Evolutionary conservation across 2,888 invertebrate species (phyloP).

Genomic region (Malacosoma neustria): DNA sequence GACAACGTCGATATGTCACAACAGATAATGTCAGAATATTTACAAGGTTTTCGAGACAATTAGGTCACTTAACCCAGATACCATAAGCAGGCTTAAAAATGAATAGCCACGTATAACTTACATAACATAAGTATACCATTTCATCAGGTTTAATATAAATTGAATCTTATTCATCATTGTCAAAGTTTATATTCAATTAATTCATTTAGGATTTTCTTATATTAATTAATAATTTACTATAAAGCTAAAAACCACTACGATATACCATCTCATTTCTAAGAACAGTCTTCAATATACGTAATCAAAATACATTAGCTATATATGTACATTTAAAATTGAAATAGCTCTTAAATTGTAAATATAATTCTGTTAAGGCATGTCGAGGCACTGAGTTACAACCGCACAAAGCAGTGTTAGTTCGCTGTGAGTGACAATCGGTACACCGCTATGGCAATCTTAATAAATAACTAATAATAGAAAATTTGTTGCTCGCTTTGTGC

Average conservation of each 20-base stretch:
- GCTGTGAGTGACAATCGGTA: conserved; percentile 14
- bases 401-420: conserved; percentile 17
- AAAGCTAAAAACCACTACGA: conserved; percentile 55
- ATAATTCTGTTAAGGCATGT: conserved; percentile 42
- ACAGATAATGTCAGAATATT: too few relatives aligned
- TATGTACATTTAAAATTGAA: conserved; percentile 13
- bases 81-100: too few relatives aligned
- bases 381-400: conserved; percentile 55
- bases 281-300: conserved; percentile 20
- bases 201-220: too few relatives aligned
- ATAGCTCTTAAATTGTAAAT: conserved; percentile 6
- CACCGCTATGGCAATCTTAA: conserved; percentile 38
- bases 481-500: conserved; percentile 67
- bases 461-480: conserved; percentile 34
- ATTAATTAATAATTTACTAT: conserved; percentile 52
- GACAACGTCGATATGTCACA: too few relatives aligned
- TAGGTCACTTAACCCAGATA: too few relatives aligned
- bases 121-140: too few relatives aligned
- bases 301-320: conserved; percentile 24
- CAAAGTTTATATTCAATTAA: too few relatives aligned
- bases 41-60: too few relatives aligned
- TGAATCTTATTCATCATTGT: too few relatives aligned
- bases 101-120: too few relatives aligned
- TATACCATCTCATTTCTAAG: conserved; percentile 9
- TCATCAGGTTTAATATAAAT: too few relatives aligned